phyloP scores from a whole-genome alignment of 2,888 invertebrate species.

The Lampropteryx suffumata region DNA sequence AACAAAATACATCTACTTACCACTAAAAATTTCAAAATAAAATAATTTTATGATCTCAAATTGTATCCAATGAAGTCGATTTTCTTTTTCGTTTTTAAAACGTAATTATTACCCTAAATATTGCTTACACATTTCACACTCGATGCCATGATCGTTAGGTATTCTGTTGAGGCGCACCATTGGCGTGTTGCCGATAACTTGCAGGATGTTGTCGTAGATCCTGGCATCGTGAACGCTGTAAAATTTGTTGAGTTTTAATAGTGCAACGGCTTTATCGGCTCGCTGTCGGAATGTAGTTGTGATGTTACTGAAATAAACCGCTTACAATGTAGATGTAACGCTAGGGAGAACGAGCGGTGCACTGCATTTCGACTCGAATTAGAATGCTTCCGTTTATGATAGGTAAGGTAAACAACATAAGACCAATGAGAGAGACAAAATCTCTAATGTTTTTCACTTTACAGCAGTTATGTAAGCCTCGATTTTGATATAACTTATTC shows the following conservation, averaged over 20 bases:
- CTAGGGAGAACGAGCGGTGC: neutral
- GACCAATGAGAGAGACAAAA: too few relatives aligned
- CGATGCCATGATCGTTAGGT: conserved; percentile 87
- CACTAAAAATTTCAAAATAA: too few relatives aligned
- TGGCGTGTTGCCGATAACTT: conserved; percentile 91
- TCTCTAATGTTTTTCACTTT: too few relatives aligned
- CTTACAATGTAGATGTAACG: conserved; percentile 8
- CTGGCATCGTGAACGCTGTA: conserved; percentile 47
- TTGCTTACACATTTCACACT: conserved; percentile 89
- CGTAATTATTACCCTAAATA: too few relatives aligned
- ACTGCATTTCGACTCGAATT: neutral
- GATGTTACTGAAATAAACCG: conserved; percentile 6
- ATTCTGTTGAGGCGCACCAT: conserved; percentile 89
- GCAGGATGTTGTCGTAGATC: conserved; percentile 84
- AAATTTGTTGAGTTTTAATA: neutral
- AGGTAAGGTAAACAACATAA: too few relatives aligned
- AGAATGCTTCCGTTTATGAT: too few relatives aligned
- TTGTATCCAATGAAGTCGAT: too few relatives aligned
- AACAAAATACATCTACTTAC: too few relatives aligned
- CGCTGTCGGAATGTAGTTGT: neutral
- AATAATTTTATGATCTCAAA: too few relatives aligned
- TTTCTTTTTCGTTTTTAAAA: too few relatives aligned
- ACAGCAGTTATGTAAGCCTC: too few relatives aligned
- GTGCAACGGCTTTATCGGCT: conserved; percentile 1
- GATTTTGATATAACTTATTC: too few relatives aligned